Evolutionary conservation across 1,140 invertebrate genomes (phyloP), one percentile per base, ranked within the genome.

Genomic region (Heliconius hermathena): DNA sequence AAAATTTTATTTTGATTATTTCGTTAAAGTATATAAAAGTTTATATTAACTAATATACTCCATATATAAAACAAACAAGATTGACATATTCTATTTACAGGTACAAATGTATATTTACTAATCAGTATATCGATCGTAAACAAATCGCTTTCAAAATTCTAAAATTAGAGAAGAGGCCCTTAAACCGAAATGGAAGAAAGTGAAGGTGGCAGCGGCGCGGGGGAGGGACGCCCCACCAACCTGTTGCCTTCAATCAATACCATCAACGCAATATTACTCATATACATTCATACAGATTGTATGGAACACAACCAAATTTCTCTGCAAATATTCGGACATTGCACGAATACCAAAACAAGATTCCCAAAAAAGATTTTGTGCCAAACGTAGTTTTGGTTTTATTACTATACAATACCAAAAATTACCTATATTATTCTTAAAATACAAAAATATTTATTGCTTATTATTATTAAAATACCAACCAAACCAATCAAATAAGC

Each of bases 201-300:
- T 90, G 88, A 90, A 91, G 90, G 80, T 81, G 84, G 66, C 71
- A 76, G 81, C 66, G 80, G 78, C 74, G 87, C 83, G 90, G 87
- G 89, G 90, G 85, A 84, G 85, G 86, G 85, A 88, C 90, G 88
- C 89, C 92, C 90, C 88, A 88, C 80, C 91, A 81, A 92, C 91
- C 89, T 93, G 92, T 93, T 91, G 90, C 83, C 83, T 77, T 81
- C 90, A 93, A 93, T 93, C 92, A 92, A 93, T 93, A 93, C 90
- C 83, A 90, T 83, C 87, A 88, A 85, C 84, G 84, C 77, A 70
- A 71, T 79, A 78, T 70, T 77, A 49, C 77, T 77, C 74, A 81
- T 74, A 74, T 41, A 81, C 71, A 60, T 72, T 74, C 71, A 77
- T 81, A 74, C 79, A 57, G 57, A 80, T 71, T 73, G 38, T 71